Evolutionary conservation across 2,113 vertebrate species (phyloP).

Genomic region (Misgurnus mizolepis): DNA sequence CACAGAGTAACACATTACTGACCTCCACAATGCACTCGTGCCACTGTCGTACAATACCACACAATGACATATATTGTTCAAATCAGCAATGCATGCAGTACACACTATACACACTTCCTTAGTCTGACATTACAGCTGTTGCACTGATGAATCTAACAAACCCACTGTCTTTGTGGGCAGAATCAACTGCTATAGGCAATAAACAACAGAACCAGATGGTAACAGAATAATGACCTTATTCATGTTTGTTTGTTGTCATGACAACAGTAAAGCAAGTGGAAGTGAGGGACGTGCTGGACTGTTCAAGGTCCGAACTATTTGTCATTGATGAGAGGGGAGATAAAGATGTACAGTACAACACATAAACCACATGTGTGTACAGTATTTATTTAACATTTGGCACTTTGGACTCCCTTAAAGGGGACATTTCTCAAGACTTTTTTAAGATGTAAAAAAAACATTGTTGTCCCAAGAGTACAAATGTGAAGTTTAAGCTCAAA

Average conservation of each 20-base stretch:
- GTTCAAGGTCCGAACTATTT: neutral
- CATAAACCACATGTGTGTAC: neutral
- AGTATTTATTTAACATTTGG: too few species aligned
- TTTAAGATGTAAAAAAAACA: too few species aligned
- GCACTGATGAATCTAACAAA: too few species aligned
- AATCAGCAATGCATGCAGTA: neutral
- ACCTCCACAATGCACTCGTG: neutral
- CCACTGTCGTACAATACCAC: neutral
- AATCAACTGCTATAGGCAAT: neutral
- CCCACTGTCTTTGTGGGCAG: neutral
- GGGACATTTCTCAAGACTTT: too few species aligned
- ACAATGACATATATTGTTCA: neutral
- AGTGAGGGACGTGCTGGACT: neutral
- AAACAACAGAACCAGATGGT: neutral
- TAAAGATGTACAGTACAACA: conserved; percentile 2
- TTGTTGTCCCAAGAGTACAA: too few species aligned
- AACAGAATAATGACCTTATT: too few species aligned
- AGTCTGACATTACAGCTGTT: neutral
- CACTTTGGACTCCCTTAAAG: too few species aligned
- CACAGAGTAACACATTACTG: conserved; percentile 1
- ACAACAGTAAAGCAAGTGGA: too few species aligned
- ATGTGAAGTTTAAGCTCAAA: too few species aligned
- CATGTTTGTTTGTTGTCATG: too few species aligned
- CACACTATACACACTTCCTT: neutral
- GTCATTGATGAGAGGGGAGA: neutral